phyloP scores from a whole-genome alignment of 1,140 invertebrate species.

The Drosophila carrolli region DNA sequence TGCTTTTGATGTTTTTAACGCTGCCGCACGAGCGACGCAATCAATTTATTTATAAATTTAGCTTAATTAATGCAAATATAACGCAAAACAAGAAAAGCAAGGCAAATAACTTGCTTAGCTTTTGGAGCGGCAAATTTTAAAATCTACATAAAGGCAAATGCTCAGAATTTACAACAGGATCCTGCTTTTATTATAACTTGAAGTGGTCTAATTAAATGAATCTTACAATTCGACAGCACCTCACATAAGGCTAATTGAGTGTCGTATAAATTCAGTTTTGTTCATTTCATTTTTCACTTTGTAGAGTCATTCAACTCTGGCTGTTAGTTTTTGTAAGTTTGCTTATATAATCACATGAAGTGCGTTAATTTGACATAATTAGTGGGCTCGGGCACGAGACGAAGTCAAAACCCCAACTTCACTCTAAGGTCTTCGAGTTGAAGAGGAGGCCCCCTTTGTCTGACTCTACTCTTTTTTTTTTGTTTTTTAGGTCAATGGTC shows the following conservation, averaged over 20 bases:
- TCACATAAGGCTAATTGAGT: slow-evolving; percentile 39
- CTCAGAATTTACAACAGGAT: slow-evolving; percentile 23
- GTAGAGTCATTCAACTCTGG: slow-evolving; percentile 67
- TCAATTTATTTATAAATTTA: slow-evolving; percentile 74
- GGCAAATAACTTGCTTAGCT: slow-evolving; percentile 56
- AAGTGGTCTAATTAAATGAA: slow-evolving; percentile 44
- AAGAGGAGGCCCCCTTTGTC: slow-evolving; percentile 56
- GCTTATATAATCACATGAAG: slow-evolving; percentile 66
- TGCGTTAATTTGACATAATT: slow-evolving; percentile 80
- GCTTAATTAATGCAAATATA: slow-evolving; percentile 78
- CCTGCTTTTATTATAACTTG: background rate
- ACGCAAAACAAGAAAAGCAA: slow-evolving; percentile 31
- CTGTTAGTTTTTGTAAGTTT: slow-evolving; percentile 44
- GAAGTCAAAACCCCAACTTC: slow-evolving; percentile 27
- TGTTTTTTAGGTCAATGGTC: slow-evolving; percentile 74
- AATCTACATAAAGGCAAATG: slow-evolving; percentile 51
- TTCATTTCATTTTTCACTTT: slow-evolving; percentile 17
- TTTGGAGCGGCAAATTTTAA: slow-evolving; percentile 27
- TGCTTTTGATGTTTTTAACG: slow-evolving; percentile 21
- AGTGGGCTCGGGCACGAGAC: slow-evolving; percentile 51
- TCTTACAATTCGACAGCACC: slow-evolving; percentile 6
- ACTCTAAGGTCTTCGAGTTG: slow-evolving; percentile 30
- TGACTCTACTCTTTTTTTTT: slow-evolving; percentile 34
- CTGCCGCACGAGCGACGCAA: slow-evolving; percentile 56
- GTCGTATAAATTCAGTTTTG: slow-evolving; percentile 25